Evolutionary conservation across 2,797 vertebrate species (phyloP).

Genomic region (Falco rusticolus): DNA sequence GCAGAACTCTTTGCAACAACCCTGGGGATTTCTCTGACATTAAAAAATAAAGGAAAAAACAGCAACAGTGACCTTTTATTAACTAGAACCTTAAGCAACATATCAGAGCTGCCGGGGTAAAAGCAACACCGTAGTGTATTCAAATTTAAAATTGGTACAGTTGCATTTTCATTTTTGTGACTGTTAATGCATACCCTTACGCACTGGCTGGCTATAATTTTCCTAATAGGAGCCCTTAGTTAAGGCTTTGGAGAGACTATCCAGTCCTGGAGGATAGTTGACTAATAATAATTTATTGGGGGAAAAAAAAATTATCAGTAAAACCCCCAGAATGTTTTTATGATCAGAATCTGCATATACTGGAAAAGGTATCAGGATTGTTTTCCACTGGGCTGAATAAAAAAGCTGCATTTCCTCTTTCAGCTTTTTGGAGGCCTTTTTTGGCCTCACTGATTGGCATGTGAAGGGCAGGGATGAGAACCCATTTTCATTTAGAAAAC

Average conservation of each 20-base stretch:
- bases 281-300: background rate
- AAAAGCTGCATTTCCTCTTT: background rate
- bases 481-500: background rate
- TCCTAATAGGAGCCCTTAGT: background rate
- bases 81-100: conserved; percentile 21
- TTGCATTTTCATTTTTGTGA: background rate
- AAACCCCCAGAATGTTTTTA: background rate
- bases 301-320: too few species aligned
- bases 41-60: conserved; percentile 27
- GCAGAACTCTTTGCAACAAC: background rate
- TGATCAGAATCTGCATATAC: background rate
- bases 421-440: background rate
- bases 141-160: background rate
- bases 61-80: conserved; percentile 45
- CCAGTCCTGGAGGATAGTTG: background rate
- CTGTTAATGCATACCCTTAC: background rate
- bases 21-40: conserved; percentile 52
- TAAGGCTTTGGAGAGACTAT: background rate
- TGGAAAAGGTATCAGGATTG: background rate
- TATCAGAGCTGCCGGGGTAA: background rate
- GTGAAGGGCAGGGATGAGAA: background rate
- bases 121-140: background rate
- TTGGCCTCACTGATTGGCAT: background rate
- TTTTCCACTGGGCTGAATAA: background rate
- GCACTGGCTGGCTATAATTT: background rate